Evolutionary conservation across 92 coral and sea anemone species (phyloP), one percentile per base, ranked within the genome.

Genomic region (Phenganax stokvisi): DNA sequence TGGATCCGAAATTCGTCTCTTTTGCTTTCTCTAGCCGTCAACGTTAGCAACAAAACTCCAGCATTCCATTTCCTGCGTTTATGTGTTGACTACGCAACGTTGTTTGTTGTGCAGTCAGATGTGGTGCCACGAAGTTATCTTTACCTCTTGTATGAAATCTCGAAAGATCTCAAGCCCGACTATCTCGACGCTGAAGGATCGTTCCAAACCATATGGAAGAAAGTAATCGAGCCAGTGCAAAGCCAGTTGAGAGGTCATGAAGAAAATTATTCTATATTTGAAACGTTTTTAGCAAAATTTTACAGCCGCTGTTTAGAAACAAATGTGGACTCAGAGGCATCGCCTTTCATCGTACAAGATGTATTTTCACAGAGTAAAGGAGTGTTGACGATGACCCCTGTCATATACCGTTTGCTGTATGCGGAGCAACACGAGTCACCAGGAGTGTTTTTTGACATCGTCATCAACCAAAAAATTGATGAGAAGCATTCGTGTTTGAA

Each of bases 231-330:
- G 55, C 74, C 76, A 0, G 75, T 85, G 13, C 68, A 79, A 47
- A 81, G 88, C 47, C 72, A 74, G 17, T 85, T 91, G 63, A 77
- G 85, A 62, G 85, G 82, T 28, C 81, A 89, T 27, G 83, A 83
- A 25, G 55, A 56, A 20, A 82, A 87, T 55, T 74, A 83, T n/a
- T 69, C 71, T 17, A 81, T 86, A 73, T 53, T 87, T 65, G 87
- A 88, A 58, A 87, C 87, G 69, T 94, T 94, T 76, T 75, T 87
- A 12, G 72, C 87, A 63, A 80, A 83, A 55, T 85, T 91, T 71
- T 94, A 82, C 54, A 93, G 88, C 47, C 90, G 98, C 44, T 94
- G 97, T 64, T 84, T 92, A 12, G 96, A 91, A 64, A 85, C 92
- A 52, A 91, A 94, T 73, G 96, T 89, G 5, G 98, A 94, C 73